Percentiles rank a stretch among this genome's conserved stretches.
Conservation (phyloP, 2,888 invertebrate genomes). For the Lithophane ornitopus region DNA sequence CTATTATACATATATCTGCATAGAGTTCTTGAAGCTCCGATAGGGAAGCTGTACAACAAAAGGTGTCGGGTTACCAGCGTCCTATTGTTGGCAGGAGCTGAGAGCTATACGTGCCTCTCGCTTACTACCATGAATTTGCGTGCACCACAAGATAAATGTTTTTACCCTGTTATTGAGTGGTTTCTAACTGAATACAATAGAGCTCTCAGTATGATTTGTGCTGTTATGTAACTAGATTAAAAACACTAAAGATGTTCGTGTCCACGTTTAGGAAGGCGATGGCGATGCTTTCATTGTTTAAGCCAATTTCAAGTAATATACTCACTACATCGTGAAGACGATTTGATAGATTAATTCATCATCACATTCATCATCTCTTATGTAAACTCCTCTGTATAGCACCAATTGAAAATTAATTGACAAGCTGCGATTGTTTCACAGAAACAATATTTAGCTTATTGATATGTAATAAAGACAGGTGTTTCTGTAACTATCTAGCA, state of each 20-base stretch:
- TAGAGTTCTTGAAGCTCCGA: slow-evolving; percentile 10
- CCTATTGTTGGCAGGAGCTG: slow-evolving; percentile 40
- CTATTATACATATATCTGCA: slow-evolving; percentile 6
- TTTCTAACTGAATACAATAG: slow-evolving; percentile 48
- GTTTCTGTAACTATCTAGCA: neutral
- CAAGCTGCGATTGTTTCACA: neutral
- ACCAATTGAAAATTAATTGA: neutral
- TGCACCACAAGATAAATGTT: slow-evolving; percentile 37
- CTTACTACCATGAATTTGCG: slow-evolving; percentile 27
- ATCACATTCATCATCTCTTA: neutral
- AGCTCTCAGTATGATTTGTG: slow-evolving; percentile 18
- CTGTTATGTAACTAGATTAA: neutral
- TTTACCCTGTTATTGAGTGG: slow-evolving; percentile 38
- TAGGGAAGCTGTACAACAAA: slow-evolving; percentile 55
- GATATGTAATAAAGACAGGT: too few relatives aligned
- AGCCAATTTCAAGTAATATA: neutral
- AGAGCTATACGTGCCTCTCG: neutral
- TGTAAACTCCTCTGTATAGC: neutral
- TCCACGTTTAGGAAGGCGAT: neutral
- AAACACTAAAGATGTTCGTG: neutral
- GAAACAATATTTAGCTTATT: neutral
- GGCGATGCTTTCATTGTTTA: neutral
- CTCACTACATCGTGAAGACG: neutral
- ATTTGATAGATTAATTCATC: neutral
- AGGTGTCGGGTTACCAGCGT: slow-evolving; percentile 44